Evolutionary conservation across 92 coral and sea anemone genomes (phyloP), one percentile per base, ranked within the genome.

Genomic region (Scolanthus callimorphus): DNA sequence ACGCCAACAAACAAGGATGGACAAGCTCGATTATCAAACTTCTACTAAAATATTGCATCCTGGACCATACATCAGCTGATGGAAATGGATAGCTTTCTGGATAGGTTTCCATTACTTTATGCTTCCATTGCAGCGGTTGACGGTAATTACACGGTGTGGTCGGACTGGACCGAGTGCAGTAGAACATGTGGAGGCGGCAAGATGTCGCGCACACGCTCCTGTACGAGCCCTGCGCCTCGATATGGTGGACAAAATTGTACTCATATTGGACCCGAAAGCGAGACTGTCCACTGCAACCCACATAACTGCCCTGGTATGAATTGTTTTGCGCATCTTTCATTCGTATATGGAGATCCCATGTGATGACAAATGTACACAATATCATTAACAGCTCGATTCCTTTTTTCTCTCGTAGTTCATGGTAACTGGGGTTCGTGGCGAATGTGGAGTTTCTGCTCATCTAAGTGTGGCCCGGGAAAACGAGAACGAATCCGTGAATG

Each of bases 341-440:
- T n/a, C n/a, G n/a, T n/a, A n/a, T n/a, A n/a, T n/a, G n/a, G n/a
- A n/a, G n/a, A n/a, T n/a, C n/a, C n/a, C n/a, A n/a, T n/a, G n/a
- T n/a, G n/a, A n/a, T n/a, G n/a, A n/a, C n/a, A n/a, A n/a, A n/a
- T n/a, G n/a, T n/a, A n/a, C n/a, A n/a, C n/a, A n/a, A n/a, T n/a
- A n/a, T n/a, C n/a, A n/a, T n/a, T n/a, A n/a, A n/a, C n/a, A n/a
- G n/a, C n/a, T n/a, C n/a, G n/a, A n/a, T n/a, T n/a, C n/a, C n/a
- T n/a, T 22, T 69, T 48, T 20, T 27, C 1, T 55, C 39, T 69
- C 50, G 19, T 74, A 94, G 99, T 94, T 39, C 79, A 89, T 31
- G 99, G 99, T 3, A 94, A 94, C 69, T 94, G 99, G 99, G 96
- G 90, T 38, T 67, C 90, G 8, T 94, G 99, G 99, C 81, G 63